A percentile compares a stretch with the other conserved stretches of the same genome.
Conservation (phyloP, 2,888 invertebrate genomes). For the Epinotia nisella region DNA sequence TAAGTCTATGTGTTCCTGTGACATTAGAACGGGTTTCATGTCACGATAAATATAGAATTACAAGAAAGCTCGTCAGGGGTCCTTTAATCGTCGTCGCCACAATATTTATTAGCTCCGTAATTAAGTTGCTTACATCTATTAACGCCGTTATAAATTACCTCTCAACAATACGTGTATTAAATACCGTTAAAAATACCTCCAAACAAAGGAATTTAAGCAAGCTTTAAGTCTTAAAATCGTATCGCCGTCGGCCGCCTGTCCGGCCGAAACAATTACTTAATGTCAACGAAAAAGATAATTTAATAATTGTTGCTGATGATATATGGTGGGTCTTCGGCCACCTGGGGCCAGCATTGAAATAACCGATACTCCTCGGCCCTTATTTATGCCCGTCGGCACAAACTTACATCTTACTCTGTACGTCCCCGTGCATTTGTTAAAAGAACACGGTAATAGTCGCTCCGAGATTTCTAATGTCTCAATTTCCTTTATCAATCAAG, state of each 20-base stretch:
- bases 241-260: conserved; percentile 69
- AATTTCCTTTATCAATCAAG: conserved; percentile 64
- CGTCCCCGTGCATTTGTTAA: conserved; percentile 80
- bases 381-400: conserved; percentile 79
- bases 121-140: conserved; percentile 41
- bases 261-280: conserved; percentile 83
- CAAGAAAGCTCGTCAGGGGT: background rate
- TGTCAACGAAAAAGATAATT: conserved; percentile 84
- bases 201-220: conserved; percentile 67
- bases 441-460: conserved; percentile 82
- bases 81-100: conserved; percentile 2
- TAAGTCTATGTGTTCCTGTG: background rate
- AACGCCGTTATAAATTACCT: conserved; percentile 34
- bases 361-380: conserved; percentile 75
- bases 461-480: conserved; percentile 83
- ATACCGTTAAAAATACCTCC: conserved; percentile 56
- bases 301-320: conserved; percentile 83
- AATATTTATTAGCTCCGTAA: conserved; percentile 31
- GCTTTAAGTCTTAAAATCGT: conserved; percentile 74
- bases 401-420: conserved; percentile 81
- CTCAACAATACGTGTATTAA: conserved; percentile 51
- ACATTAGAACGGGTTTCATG: background rate
- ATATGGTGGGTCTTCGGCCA: conserved; percentile 78
- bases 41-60: conserved; percentile 11
- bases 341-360: conserved; percentile 80